Evolutionary conservation across 2,797 vertebrate genomes (phyloP).

Genomic region (Geotrypetes seraphini): DNA sequence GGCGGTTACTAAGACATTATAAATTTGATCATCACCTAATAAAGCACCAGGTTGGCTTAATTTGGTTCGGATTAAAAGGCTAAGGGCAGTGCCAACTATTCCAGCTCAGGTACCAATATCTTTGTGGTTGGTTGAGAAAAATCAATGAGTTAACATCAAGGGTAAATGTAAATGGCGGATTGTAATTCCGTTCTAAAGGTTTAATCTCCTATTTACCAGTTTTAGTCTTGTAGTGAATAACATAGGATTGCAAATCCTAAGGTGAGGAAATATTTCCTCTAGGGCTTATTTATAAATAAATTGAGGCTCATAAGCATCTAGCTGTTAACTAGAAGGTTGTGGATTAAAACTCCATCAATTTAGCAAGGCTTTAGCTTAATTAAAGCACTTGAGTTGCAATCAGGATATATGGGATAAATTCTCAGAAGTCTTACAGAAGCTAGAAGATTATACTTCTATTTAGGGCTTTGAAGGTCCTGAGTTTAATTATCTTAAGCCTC

Average conservation of each 20-base stretch:
- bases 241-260: conserved; percentile 37
- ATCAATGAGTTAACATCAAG: conserved; percentile 39
- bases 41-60: not conserved
- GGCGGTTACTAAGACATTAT: too few relatives aligned
- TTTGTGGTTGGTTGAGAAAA: too few relatives aligned
- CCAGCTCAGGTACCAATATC: conserved; percentile 43
- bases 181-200: conserved; percentile 37
- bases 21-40: not conserved
- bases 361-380: conserved; percentile 49
- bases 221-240: conserved; percentile 31
- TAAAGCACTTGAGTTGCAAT: conserved; percentile 44
- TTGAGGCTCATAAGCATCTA: too few relatives aligned
- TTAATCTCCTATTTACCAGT: conserved; percentile 27
- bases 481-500: too few relatives aligned
- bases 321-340: too few relatives aligned
- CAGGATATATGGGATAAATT: conserved; percentile 33
- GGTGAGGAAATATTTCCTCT: too few relatives aligned
- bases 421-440: conserved; percentile 28
- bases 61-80: conserved; percentile 15
- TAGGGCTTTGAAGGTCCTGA: conserved; percentile 47
- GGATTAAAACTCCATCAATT: conserved; percentile 33
- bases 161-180: conserved; percentile 36
- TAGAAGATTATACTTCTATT: conserved; percentile 29
- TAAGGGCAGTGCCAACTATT: conserved; percentile 21
- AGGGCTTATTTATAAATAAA: too few relatives aligned